phyloP scores from a whole-genome alignment of 2,797 vertebrate species.

The Mus spretus region DNA sequence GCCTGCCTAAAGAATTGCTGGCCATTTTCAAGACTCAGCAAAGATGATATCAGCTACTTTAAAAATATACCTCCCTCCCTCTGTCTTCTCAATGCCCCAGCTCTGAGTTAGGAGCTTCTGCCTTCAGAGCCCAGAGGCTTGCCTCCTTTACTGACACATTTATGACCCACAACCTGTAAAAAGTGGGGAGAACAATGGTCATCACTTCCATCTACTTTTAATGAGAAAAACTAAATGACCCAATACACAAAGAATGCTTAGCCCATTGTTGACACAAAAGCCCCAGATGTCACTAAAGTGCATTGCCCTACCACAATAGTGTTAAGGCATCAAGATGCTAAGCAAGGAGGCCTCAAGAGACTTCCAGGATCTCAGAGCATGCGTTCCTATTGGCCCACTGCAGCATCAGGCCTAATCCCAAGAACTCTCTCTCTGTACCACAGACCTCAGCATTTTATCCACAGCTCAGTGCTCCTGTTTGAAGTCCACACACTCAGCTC shows the following conservation, averaged over 20 bases:
- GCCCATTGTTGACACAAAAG: background rate
- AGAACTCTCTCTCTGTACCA: background rate
- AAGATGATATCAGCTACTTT: background rate
- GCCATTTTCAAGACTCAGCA: background rate
- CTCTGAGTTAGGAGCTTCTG: background rate
- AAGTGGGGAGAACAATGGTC: background rate
- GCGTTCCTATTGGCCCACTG: background rate
- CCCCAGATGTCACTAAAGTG: background rate
- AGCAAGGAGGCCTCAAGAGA: background rate
- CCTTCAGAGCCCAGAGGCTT: background rate
- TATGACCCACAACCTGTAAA: background rate
- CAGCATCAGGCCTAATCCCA: background rate
- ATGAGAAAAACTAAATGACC: background rate
- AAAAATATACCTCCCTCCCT: background rate
- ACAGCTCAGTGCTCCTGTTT: background rate
- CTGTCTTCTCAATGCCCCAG: background rate
- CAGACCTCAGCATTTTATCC: background rate
- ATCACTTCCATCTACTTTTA: background rate
- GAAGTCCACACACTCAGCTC: background rate
- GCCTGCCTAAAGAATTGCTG: background rate
- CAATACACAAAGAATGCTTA: background rate
- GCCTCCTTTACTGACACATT: background rate
- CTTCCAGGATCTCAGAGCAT: background rate
- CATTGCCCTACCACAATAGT: accelerated
- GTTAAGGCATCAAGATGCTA: background rate